Base-by-base conservation (phyloP, 1,140 invertebrate genomes). In the Drosophila lacertosa region DNA sequence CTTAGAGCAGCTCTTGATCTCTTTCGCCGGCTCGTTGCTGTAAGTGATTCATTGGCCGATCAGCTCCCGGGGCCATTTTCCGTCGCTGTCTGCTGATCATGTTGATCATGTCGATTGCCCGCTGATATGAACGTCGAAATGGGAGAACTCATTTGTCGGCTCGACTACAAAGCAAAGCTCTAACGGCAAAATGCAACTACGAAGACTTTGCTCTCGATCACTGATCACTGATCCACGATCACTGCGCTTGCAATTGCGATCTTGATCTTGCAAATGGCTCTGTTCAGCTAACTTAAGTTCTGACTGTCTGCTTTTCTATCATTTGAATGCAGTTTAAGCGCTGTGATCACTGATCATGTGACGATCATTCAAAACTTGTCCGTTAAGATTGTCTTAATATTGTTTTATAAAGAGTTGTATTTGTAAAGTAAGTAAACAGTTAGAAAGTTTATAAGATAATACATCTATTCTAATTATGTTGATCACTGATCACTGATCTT, bases 141-240 rank as follows among this genome's bases (percentile, higher is more conserved):
- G 72, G 76, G 72, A 67, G 60, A 67, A 60, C 74, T 78, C 42
- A 76, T 88, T 84, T 65, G 83, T 66, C 81, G 81, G 83, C 83
- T 74, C 40, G 37, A 86, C 74, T 83, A 86, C 81, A 86, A 86
- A 84, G 83, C 18, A 13, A 67, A 67, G 60, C n/a, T 74, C 83
- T 89, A 89, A 86, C 83, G 81, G 81, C 83, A 74, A 83, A 64
- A 44, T 62, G n/a, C n/a, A n/a, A n/a, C n/a, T n/a, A 45, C 35
- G 11, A 42, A 58, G 26, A 22, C 42, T 73, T 74, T 55, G 47
- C 32, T 63, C 32, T 35, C 4, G 9, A 20, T 45, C 32, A 18
- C 24, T 26, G 45, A 55, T 72, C 59, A 15, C 15, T 35, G 51
- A 50, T 72, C 50, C 39, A 60, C 58, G 60, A 82, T 74, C 51